Evolutionary conservation across 2,888 invertebrate genomes (phyloP), one percentile per base, ranked within the genome.

Genomic region (Mythimna albipuncta): DNA sequence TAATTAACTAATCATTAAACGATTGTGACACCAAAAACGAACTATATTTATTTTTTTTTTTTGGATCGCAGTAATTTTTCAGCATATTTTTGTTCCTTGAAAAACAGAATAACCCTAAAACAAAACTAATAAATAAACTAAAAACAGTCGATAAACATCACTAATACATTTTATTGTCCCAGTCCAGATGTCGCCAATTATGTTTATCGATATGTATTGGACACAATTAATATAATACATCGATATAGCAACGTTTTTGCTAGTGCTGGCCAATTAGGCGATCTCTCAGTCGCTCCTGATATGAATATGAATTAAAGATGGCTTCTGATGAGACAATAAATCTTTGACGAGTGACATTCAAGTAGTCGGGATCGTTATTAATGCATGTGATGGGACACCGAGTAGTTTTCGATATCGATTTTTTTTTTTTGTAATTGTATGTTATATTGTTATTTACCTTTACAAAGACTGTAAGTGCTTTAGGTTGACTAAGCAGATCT

Each of bases 271-370:
- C 91, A 91, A 91, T 91, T 91, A 91, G 87, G 84, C 79, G 87
- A 87, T 87, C 86, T 87, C 87, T 85, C 81, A 83, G 79, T 81
- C 81, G 72, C 61, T 71, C 64, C 77, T 75, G 83, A 86, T 86
- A 92, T 91, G 86, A 91, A 89, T 91, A 93, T 93, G 93, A 93
- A 93, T 93, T 91, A 93, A 93, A 93, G 90, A 93, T 92, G 87
- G 84, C 83, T 73, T 79, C 86, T 89, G 91, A 90, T 87, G 89
- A 86, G 87, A 87, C 89, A 87, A 90, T 92, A 91, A 90, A 92
- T 93, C 91, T 88, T 89, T 88, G 88, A 89, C 86, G 88, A 88
- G 83, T 87, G 88, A 88, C 87, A 89, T 75, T 77, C 79, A 83
- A 85, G 80, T 82, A 87, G 82, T 80, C 69, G 75, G 70, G 68